Evolutionary conservation across 2,888 invertebrate species (phyloP).

Genomic region (Callyntrura sp.): DNA sequence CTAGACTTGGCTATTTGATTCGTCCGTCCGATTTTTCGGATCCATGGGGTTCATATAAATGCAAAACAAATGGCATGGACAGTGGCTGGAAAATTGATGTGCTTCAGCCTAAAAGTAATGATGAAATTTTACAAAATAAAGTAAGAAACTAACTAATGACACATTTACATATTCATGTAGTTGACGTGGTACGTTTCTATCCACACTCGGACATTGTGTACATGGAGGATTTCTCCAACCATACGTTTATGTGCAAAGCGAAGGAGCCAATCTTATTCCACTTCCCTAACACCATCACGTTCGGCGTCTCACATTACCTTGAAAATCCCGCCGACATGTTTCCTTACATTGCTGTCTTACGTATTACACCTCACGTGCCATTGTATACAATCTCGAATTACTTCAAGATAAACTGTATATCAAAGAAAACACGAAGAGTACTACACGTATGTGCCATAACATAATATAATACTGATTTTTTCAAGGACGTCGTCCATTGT

Average conservation of each 20-base stretch:
- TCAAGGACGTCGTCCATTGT: too few species aligned
- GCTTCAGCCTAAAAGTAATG: conserved; percentile 80
- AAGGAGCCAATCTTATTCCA: conserved; percentile 77
- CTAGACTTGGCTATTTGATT: conserved; percentile 80
- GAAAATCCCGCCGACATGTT: conserved; percentile 77
- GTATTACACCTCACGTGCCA: conserved; percentile 79
- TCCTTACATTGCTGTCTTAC: conserved; percentile 79
- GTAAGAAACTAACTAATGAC: conserved; percentile 31
- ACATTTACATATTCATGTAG: too few species aligned
- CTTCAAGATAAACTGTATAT: conserved; percentile 82
- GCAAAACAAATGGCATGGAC: conserved; percentile 78
- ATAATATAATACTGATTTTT: too few species aligned
- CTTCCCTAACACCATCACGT: conserved; percentile 78
- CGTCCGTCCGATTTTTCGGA: conserved; percentile 73
- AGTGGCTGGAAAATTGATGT: conserved; percentile 83
- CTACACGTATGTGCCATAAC: too few species aligned
- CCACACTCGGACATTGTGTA: conserved; percentile 69
- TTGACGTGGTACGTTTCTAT: conserved; percentile 66
- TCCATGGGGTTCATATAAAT: conserved; percentile 82
- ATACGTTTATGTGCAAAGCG: conserved; percentile 81
- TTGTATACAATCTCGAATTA: conserved; percentile 80
- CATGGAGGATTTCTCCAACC: conserved; percentile 79
- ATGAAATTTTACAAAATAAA: too few species aligned
- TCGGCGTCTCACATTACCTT: conserved; percentile 78
- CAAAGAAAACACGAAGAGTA: conserved; percentile 73